These are phyloP conservation scores for Hippolais icterina DNA, from an alignment of 2,113 vertebrate species.

Conservation along the genomic window DNA sequence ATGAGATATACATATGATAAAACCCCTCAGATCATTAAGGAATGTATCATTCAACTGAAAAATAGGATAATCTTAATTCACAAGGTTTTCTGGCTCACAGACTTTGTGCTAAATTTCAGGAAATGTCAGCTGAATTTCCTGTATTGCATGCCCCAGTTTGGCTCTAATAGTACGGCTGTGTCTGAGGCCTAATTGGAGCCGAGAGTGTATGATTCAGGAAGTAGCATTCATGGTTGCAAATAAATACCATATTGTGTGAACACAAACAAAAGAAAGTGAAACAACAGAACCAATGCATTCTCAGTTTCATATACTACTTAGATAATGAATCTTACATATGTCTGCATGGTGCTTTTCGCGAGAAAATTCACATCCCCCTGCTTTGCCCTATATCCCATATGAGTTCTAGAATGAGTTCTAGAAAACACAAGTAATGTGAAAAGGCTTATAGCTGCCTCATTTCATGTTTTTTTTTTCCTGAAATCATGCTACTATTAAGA, in stretches of 20 bases:
- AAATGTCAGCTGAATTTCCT: neutral
- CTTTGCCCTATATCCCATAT: neutral
- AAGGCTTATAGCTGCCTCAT: neutral
- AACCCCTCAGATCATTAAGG: neutral
- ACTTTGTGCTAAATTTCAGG: neutral
- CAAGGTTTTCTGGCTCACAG: neutral
- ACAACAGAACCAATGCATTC: neutral
- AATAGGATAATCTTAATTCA: neutral
- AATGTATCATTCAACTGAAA: neutral
- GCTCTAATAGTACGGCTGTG: neutral
- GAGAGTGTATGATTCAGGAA: neutral
- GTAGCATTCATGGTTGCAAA: neutral
- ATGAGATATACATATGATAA: neutral
- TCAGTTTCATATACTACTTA: neutral
- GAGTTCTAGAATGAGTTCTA: neutral
- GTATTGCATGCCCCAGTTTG: neutral
- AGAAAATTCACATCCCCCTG: neutral
- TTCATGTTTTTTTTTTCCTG: neutral
- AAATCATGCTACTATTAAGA: neutral
- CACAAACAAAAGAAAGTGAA: neutral
- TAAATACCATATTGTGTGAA: neutral
- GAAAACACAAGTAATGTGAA: neutral
- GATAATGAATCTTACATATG: slow-evolving; percentile 13
- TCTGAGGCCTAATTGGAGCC: neutral
- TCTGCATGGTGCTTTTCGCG: neutral